Evolutionary conservation across 2,113 vertebrate species (phyloP), one percentile per base, ranked within the genome.

Genomic region (Cyprinodon variegatus): DNA sequence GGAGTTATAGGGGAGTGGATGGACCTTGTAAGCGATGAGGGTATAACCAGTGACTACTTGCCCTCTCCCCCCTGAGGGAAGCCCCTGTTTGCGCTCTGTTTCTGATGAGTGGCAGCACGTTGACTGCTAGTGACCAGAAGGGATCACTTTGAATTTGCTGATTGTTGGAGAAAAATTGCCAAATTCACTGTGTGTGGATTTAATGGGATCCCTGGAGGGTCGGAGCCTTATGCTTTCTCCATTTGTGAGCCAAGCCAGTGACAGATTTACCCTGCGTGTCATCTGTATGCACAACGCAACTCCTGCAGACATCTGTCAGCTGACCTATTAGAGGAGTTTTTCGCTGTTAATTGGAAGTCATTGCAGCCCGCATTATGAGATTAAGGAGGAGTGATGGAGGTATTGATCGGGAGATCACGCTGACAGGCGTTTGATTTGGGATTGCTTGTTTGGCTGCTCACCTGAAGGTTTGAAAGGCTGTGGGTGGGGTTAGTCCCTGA

Each of bases 161-260:
- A 86, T 78, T 41, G n/a, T 70, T 13, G 65, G 41, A 65, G 59
- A 29, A 82, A 83, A 76, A 66, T 77, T 68, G 71, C 3, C 45
- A 85, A 82, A 85, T 79, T 67, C 79, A 61, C 70, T 68, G 74
- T 82, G 72, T 81, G 81, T 85, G 82, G 76, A 79, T 88, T 82
- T 90, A 90, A 90, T 92, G 79, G 85, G 86, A 83, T 90, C 90
- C 81, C 81, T 74, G 1, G 75, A 74, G 86, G 75, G 36, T 79
- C 76, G 60, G 61, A 38, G 76, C 78, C 72, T 81, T 81, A 72
- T 15, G 9, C 70, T 69, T 85, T 78, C 71, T 61, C 65, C 72
- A 67, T 81, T 79, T 76, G 45, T 82, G 68, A 83, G 72, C 69
- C 39, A 36, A 57, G 57, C 41, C 75, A 43, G 22, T 38, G 41